Evolutionary conservation across 2,888 invertebrate genomes (phyloP).

Genomic region (Danaus chrysippus): DNA sequence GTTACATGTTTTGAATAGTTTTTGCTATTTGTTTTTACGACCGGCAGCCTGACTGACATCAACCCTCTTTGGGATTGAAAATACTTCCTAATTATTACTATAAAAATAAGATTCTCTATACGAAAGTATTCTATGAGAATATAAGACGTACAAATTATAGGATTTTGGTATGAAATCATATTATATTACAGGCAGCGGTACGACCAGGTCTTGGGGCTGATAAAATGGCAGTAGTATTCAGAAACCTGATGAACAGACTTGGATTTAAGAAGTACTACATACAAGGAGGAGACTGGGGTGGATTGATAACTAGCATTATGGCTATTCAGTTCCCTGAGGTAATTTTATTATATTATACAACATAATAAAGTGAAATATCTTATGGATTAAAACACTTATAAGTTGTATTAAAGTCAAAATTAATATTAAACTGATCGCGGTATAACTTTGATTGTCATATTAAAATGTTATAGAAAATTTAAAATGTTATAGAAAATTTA

Average conservation of each 20-base stretch:
- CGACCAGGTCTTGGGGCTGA: conserved; percentile 74
- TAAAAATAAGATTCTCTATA: no score
- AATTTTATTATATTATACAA: conserved; percentile 12
- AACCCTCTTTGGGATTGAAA: no score
- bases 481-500: background rate
- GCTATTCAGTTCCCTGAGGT: conserved; percentile 71
- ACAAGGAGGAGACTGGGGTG: conserved; percentile 90
- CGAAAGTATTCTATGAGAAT: no score
- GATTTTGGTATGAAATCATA: background rate
- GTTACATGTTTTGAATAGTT: no score
- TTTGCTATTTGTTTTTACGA: no score
- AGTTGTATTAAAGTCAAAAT: no score
- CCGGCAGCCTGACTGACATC: no score
- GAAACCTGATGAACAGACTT: conserved; percentile 84
- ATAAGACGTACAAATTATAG: no score
- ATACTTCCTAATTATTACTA: no score
- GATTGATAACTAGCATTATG: conserved; percentile 54
- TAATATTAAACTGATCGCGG: no score
- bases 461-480: background rate
- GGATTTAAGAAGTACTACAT: conserved; percentile 82
- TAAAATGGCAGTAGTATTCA: conserved; percentile 76
- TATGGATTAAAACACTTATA: no score
- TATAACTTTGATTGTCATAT: no score
- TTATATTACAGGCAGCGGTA: conserved; percentile 59
- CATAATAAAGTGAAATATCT: background rate